phyloP scores from a whole-genome alignment of 2,797 vertebrate genomes.

The Decapterus maruadsi region DNA sequence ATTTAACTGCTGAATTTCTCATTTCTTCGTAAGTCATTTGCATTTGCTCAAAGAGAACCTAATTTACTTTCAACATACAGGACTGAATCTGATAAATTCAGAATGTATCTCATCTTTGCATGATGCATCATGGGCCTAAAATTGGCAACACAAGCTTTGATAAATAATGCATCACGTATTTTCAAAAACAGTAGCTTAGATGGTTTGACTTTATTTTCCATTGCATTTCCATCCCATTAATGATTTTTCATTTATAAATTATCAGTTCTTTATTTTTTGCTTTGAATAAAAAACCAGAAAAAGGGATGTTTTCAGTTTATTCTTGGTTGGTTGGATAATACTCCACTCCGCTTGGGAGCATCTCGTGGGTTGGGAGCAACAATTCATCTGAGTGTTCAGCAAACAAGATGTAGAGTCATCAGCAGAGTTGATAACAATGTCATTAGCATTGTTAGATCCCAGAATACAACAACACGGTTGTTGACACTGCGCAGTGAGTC shows the following conservation, averaged over 20 bases:
- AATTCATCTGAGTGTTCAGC: slow-evolving; percentile 40
- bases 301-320: slow-evolving; percentile 30
- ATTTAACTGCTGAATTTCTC: slow-evolving; percentile 23
- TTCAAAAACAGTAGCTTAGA: slow-evolving; percentile 30
- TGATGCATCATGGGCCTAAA: slow-evolving; percentile 34
- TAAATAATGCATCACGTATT: slow-evolving; percentile 61
- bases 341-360: slow-evolving; percentile 48
- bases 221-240: slow-evolving; percentile 25
- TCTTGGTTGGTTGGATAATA: slow-evolving; percentile 47
- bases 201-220: background rate
- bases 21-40: slow-evolving; percentile 39
- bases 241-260: slow-evolving; percentile 44
- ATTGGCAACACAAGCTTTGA: slow-evolving; percentile 52
- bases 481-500: slow-evolving; percentile 65
- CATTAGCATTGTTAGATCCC: slow-evolving; percentile 59
- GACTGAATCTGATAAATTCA: slow-evolving; percentile 31
- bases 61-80: slow-evolving; percentile 36
- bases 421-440: slow-evolving; percentile 60
- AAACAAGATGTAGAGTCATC: slow-evolving; percentile 55
- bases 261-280: slow-evolving; percentile 31
- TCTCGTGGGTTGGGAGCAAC: slow-evolving; percentile 37
- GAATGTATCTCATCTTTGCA: slow-evolving; percentile 37
- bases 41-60: slow-evolving; percentile 54
- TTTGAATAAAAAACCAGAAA: slow-evolving; percentile 20
- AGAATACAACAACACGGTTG: slow-evolving; percentile 45